Percentiles rank a stretch among this genome's conserved stretches.
Conservation (phyloP, 1,140 invertebrate genomes). For the Neomicropteryx cornuta region DNA sequence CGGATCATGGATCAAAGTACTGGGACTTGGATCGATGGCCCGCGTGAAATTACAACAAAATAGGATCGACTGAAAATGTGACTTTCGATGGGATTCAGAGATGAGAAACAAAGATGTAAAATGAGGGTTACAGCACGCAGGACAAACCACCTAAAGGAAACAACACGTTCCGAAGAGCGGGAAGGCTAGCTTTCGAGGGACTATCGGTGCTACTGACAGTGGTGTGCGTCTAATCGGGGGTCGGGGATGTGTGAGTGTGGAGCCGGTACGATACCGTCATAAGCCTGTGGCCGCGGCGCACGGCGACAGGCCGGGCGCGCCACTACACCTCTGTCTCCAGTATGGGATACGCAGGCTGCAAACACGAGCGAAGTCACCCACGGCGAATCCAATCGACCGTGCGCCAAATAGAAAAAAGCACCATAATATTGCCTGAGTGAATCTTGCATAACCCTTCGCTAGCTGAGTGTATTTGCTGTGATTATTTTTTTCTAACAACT, state of each 20-base stretch:
- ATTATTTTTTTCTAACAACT: too few relatives aligned
- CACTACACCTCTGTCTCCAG: conserved; percentile 42
- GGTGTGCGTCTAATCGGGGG: conserved; percentile 9
- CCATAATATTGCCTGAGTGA: conserved; percentile 4
- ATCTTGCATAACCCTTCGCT: too few relatives aligned
- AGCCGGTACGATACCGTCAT: conserved; percentile 27
- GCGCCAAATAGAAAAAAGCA: conserved; percentile 9
- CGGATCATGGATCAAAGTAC: too few relatives aligned
- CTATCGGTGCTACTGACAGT: conserved; percentile 6
- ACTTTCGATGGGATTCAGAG: too few relatives aligned
- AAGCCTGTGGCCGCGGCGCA: conserved; percentile 24
- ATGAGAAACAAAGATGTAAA: too few relatives aligned
- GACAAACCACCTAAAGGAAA: too few relatives aligned
- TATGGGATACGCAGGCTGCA: conserved; percentile 33
- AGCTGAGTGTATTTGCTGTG: too few relatives aligned
- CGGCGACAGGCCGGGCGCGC: conserved; percentile 27
- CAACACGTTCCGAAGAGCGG: conserved; percentile 3
- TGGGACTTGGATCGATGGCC: too few relatives aligned
- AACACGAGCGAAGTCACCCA: conserved; percentile 16
- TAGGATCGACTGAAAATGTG: too few relatives aligned
- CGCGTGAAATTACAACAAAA: too few relatives aligned
- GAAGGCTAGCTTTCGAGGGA: conserved; percentile 7
- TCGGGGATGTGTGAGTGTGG: conserved; percentile 14
- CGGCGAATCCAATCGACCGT: conserved; percentile 7
- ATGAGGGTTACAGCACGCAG: too few relatives aligned